Base-by-base conservation (phyloP, 2,113 vertebrate species). In the Panurus biarmicus region DNA sequence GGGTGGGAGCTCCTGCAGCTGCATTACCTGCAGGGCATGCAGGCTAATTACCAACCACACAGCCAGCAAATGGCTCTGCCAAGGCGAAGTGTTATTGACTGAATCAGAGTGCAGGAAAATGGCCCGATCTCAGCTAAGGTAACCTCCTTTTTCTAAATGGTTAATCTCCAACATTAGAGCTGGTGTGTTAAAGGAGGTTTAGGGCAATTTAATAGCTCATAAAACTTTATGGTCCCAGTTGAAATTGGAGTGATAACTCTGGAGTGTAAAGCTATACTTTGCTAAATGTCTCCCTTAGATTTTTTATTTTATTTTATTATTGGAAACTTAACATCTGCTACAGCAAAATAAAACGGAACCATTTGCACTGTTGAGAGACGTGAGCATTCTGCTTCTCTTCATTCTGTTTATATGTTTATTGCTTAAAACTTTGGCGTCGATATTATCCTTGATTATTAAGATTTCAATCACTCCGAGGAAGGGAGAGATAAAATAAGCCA, bases 181-280 rank as follows among this genome's bases (percentile, higher is more conserved):
- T 85, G 83, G 95, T 66, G 81, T 86, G 96, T 91, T 97, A 94
- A 97, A 97, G 97, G 96, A 95, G 97, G 95, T 95, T 97, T 94
- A 97, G 97, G 95, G 96, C 97, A 96, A 97, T 97, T 98, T 97
- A 97, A 97, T 97, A 97, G 97, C 96, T 97, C 97, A 97, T 98
- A 97, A 98, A 97, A 96, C 96, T 98, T 98, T 98, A 98, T 97
- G 61, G 96, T 95, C 94, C 96, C 97, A 13, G 92, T 94, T 97
- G 96, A 97, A 98, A 97, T 96, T 96, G 94, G 97, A 97, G 96
- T 94, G 97, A 97, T 97, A 96, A 97, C 96, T 97, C 95, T 71
- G 92, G 91, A 91, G 96, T 66, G 85, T 89, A 54, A 94, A 91
- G 94, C 93, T 65, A 93, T 84, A 80, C 71, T 94, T 95, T n/a